Base-by-base conservation (phyloP, 1,140 invertebrate genomes). In the Drosophila nikananu region DNA sequence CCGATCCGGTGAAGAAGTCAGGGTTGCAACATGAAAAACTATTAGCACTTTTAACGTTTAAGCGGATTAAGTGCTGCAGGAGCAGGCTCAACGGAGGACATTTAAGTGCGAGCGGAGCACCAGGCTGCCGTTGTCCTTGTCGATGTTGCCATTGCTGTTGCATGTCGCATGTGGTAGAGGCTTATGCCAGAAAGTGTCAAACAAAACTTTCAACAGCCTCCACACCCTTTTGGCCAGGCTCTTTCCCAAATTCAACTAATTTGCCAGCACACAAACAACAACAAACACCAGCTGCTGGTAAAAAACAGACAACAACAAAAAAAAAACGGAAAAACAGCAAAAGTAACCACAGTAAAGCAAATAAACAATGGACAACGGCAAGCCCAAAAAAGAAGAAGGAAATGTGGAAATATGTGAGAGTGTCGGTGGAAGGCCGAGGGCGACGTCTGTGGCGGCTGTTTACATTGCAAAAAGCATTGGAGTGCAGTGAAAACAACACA, bases 401-500 rank as follows among this genome's bases (percentile, higher is more conserved):
- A 80, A 81, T 83, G 74, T 81, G 84, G 55, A 89, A 89, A 87
- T 84, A 81, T 89, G 77, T 80, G 59, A 48, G 30, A 77, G 67
- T 77, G 80, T 51, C n/a, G 64, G 41, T 46, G 39, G 23, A 71
- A 46, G 32, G 58, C 42, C 44, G 39, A 37, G 59, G 78, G 60
- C 35, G 60, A 55, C 48, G 52, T 66, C 55, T 71, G 54, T 19
- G 63, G 76, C 71, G 71, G 72, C 75, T 90, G 86, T 90, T 90
- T 90, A 84, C 86, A 90, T 90, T 90, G 86, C 86, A 90, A 90
- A 90, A 90, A 90, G 86, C 86, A 90, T 90, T 90, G 75, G 46
- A 90, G 86, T 90, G 86, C 86, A 90, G 75, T 59, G 78, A 83
- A 89, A 89, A 89, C 84, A 89, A 73, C 72, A 87, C 68, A 80